Evolutionary conservation across 2,113 vertebrate species (phyloP).

Genomic region (Lophotis ruficrista): DNA sequence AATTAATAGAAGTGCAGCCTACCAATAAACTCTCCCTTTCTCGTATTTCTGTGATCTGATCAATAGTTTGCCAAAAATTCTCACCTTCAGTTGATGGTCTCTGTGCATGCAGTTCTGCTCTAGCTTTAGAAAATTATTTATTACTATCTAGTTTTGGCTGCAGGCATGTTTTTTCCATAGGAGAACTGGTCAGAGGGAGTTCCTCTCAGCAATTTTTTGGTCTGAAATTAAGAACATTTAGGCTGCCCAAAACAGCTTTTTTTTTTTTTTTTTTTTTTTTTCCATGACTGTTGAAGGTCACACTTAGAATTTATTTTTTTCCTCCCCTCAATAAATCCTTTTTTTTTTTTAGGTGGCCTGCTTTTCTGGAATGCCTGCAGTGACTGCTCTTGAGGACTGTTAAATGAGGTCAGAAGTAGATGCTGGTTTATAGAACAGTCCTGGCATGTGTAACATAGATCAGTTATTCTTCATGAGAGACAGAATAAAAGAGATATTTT

Average conservation of each 20-base stretch:
- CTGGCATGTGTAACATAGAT: background rate
- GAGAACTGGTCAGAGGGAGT: conserved; percentile 38
- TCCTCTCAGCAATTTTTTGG: conserved; percentile 14
- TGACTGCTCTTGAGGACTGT: conserved; percentile 42
- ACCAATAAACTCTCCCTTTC: background rate
- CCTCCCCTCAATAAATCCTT: conserved; percentile 22
- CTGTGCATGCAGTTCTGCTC: background rate
- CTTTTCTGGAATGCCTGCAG: conserved; percentile 49
- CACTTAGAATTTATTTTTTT: conserved; percentile 18
- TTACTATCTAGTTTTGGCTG: conserved; percentile 29
- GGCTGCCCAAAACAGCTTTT: background rate
- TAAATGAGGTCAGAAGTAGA: conserved; percentile 57
- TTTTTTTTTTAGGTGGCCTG: conserved; percentile 11
- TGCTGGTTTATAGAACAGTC: conserved; percentile 29
- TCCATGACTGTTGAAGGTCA: conserved; percentile 43
- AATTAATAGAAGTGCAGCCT: background rate
- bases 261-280: background rate
- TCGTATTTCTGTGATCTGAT: background rate
- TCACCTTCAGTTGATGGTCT: background rate
- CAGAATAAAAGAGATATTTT: conserved; percentile 20
- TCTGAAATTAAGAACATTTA: conserved; percentile 30
- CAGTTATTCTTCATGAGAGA: background rate
- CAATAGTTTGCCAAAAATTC: background rate
- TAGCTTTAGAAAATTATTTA: conserved; percentile 44
- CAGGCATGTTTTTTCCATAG: background rate